Evolutionary conservation across 92 coral and sea anemone species (phyloP), one percentile per base, ranked within the genome.

Genomic region (Zoanthus sociatus): DNA sequence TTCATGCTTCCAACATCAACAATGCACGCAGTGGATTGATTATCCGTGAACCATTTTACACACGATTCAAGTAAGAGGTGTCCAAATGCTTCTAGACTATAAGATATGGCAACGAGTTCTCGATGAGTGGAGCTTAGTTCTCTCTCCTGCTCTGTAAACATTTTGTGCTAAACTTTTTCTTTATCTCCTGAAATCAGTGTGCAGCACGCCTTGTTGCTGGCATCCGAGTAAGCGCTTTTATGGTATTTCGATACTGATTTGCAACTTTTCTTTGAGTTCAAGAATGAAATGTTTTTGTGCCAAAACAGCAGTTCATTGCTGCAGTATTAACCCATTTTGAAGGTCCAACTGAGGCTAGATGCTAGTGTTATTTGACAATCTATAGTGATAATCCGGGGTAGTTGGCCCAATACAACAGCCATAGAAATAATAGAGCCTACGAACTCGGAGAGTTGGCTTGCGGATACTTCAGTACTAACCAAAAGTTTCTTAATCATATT

Each of bases 291-390:
- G 26, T 26, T 84, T 84, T 48, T 13, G 14, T 2, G 51, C 90
- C 93, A 90, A 76, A 90, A 83, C 54, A 18, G 54, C 0, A 90
- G 44, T 82, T 87, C 83, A 12, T 21, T n/a, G 7, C 37, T 61
- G 58, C 86, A 90, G 31, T 20, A 90, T 6, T 50, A 13, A 45
- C 88, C 90, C 32, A 90, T 21, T 17, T 56, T 14, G 42, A 56
- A 26, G 13, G 50, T 18, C 93, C 93, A 90, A 44, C 69, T 75
- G 18, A 55, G 11, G 13, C 56, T 46, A 12, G 88, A 78, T 1
- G 88, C 93, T 37, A 90, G 53, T 3, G 86, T 53, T 11, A 90
- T 90, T 60, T 87, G 91, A 71, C 93, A 90, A 56, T 90, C 90
- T 63, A 88, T 73, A 16, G 77, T 78, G 74, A 90, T 78, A 53